Conservation (phyloP, 2,888 invertebrate genomes). For the Agonopterix subpropinquella region DNA sequence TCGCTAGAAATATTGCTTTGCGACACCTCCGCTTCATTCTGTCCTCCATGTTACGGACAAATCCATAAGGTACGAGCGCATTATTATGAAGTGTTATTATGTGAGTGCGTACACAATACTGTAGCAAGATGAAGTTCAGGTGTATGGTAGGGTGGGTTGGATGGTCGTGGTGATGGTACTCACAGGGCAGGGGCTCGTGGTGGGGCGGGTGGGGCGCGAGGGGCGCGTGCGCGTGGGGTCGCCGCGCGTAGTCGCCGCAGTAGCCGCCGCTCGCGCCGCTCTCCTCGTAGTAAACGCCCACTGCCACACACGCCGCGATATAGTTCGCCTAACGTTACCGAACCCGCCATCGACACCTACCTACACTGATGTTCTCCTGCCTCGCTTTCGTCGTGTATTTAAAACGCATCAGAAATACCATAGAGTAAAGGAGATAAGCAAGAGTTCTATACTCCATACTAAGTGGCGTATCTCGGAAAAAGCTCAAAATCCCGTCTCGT, state of each 20-base stretch:
- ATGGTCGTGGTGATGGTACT: slow-evolving; percentile 31
- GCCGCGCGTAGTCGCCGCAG: slow-evolving; percentile 63
- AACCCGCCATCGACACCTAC: slow-evolving; percentile 39
- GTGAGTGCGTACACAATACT: not conserved
- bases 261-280: slow-evolving; percentile 44
- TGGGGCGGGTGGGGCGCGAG: slow-evolving; percentile 34
- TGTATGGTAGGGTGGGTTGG: not conserved
- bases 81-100: not conserved
- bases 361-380: slow-evolving; percentile 26
- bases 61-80: no score
- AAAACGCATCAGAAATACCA: no score
- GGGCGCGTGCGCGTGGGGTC: slow-evolving; percentile 36
- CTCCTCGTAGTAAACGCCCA: slow-evolving; percentile 72
- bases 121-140: not conserved
- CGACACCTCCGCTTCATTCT: no score
- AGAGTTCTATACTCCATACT: no score
- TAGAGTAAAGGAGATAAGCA: no score
- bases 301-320: slow-evolving; percentile 68
- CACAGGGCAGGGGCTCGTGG: slow-evolving; percentile 56
- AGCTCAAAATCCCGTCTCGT: no score
- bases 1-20: no score
- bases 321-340: slow-evolving; percentile 12
- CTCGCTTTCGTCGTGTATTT: slow-evolving; percentile 1
- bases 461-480: no score
- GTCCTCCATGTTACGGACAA: no score